A percentile compares a stretch with the other conserved stretches of the same genome.
These are phyloP conservation scores for Drosophila yakuba DNA, from an alignment of 1,140 invertebrate species.

Conservation along the genomic window DNA sequence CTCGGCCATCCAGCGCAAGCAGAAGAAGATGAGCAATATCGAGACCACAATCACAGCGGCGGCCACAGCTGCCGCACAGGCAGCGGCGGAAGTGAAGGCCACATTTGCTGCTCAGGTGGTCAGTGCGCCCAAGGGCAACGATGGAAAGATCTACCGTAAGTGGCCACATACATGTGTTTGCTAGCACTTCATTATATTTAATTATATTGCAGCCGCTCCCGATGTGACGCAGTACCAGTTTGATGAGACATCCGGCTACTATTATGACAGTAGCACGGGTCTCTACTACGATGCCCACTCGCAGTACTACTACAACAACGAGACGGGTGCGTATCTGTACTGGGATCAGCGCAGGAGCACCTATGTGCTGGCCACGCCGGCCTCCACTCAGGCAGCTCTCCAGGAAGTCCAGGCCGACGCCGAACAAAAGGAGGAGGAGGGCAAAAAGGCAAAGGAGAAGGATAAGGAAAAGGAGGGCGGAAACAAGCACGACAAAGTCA, in stretches of 20 bases:
- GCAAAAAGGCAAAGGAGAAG: slow-evolving; percentile 85
- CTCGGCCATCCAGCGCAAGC: slow-evolving; percentile 89
- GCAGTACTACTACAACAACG: slow-evolving; percentile 96
- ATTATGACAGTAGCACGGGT: slow-evolving; percentile 96
- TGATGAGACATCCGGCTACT: slow-evolving; percentile 98
- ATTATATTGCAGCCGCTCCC: slow-evolving; percentile 88
- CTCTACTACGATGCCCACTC: slow-evolving; percentile 98
- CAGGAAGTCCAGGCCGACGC: slow-evolving; percentile 58
- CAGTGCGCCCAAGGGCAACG: slow-evolving; percentile 86
- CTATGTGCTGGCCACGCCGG: slow-evolving; percentile 90
- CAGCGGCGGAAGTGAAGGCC: slow-evolving; percentile 68
- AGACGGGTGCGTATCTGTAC: slow-evolving; percentile 96
- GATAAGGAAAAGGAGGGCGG: slow-evolving; percentile 53
- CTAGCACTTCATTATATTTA: too few species aligned
- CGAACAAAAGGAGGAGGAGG: slow-evolving; percentile 67
- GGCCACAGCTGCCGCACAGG: slow-evolving; percentile 74
- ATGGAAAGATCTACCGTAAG: slow-evolving; percentile 89
- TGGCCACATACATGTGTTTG: slow-evolving; percentile 18
- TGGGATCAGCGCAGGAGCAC: slow-evolving; percentile 95
- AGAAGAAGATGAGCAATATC: slow-evolving; percentile 78
- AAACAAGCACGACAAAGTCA: slow-evolving; percentile 92
- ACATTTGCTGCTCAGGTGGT: slow-evolving; percentile 66
- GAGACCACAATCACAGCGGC: slow-evolving; percentile 73
- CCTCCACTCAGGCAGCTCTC: slow-evolving; percentile 84
- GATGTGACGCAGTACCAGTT: slow-evolving; percentile 97